phyloP scores from a whole-genome alignment of 53 echinoderm and acorn worm genomes.

The Luidia sarsii region DNA sequence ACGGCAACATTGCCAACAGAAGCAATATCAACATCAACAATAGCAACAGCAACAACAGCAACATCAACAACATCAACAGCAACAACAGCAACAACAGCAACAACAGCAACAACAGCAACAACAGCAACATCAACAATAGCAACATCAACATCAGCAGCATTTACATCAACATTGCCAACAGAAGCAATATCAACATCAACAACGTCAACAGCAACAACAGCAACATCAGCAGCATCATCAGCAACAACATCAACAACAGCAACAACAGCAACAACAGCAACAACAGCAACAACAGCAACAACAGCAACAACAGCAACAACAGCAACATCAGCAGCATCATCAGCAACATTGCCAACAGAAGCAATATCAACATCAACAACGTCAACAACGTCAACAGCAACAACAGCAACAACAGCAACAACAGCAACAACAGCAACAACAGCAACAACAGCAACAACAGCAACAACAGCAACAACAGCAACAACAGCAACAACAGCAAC shows the following conservation, averaged over 20 bases:
- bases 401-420: not conserved
- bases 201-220: not conserved
- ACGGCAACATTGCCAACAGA: too few relatives aligned
- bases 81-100: not conserved
- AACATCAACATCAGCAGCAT: not conserved
- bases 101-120: not conserved
- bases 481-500: not conserved
- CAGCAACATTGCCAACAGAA: slow-evolving; percentile 2
- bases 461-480: not conserved
- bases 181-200: too few relatives aligned
- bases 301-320: not conserved
- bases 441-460: not conserved
- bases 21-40: not conserved
- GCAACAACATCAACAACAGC: not conserved
- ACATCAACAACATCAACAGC: not conserved
- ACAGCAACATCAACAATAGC: not conserved
- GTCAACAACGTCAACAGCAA: not conserved
- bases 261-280: not conserved
- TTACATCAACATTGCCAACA: not conserved
- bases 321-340: slow-evolving; percentile 15
- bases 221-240: not conserved
- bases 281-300: slow-evolving; percentile 5
- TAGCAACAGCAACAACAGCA: too few relatives aligned
- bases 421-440: not conserved
- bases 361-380: not conserved